A percentile compares a stretch with the other conserved stretches of the same genome.
These are phyloP conservation scores for Trichomycterus rosablanca DNA, from an alignment of 2,113 vertebrate genomes.

Conservation along the genomic window DNA sequence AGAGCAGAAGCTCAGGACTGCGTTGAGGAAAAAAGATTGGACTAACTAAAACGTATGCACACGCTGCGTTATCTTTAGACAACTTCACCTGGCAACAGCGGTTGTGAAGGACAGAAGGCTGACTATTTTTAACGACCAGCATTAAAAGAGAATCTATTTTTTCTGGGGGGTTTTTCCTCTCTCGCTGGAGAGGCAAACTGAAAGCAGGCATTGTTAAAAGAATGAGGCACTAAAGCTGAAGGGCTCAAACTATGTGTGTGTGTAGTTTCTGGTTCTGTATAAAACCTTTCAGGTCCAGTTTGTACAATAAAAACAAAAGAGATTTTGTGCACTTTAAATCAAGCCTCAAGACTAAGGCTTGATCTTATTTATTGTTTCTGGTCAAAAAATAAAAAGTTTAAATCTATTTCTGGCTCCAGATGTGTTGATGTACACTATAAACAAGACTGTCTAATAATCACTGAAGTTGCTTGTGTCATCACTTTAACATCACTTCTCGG, in stretches of 20 bases:
- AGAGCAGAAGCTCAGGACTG: background rate
- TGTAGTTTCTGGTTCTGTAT: constrained; percentile 40
- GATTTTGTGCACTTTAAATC: constrained; percentile 60
- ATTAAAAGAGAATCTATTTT: constrained; percentile 17
- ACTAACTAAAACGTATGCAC: constrained; percentile 3
- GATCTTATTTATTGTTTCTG: constrained; percentile 61
- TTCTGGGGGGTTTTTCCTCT: constrained; percentile 39
- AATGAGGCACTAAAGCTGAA: constrained; percentile 40
- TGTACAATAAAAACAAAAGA: constrained; percentile 1
- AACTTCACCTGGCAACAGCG: constrained; percentile 50
- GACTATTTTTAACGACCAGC: constrained; percentile 52
- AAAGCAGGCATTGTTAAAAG: constrained; percentile 31
- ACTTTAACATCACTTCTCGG: background rate
- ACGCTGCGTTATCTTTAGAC: constrained; percentile 18
- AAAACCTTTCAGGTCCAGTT: constrained; percentile 17
- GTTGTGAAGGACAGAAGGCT: constrained; percentile 43
- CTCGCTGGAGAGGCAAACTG: constrained; percentile 12
- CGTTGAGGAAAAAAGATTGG: background rate
- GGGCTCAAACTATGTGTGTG: constrained; percentile 24
- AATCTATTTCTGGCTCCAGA: background rate
- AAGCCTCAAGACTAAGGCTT: constrained; percentile 47
- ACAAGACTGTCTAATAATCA: no score
- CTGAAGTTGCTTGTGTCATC: background rate
- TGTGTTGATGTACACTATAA: no score
- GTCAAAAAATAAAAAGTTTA: constrained; percentile 24